phyloP scores from a whole-genome alignment of 2,888 invertebrate genomes.

The Drepana falcataria region DNA sequence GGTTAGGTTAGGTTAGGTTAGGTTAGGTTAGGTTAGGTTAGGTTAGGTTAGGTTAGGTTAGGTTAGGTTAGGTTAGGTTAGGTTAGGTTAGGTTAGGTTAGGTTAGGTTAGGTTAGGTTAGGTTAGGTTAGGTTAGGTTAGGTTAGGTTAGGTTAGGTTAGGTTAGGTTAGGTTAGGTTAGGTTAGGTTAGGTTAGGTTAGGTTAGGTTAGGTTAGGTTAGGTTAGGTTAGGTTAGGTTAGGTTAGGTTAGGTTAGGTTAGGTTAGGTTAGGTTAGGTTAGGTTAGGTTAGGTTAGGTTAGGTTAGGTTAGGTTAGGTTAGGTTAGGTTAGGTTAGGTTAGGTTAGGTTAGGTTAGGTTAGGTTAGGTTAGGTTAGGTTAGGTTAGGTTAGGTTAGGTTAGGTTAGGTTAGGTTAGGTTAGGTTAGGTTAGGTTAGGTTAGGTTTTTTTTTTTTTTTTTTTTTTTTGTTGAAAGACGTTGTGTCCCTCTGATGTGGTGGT shows the following conservation, averaged over 20 bases:
- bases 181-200: constrained; percentile 9
- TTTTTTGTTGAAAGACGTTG: too few relatives aligned
- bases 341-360: constrained; percentile 13
- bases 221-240: constrained; percentile 11
- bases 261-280: constrained; percentile 17
- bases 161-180: constrained; percentile 14
- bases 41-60: constrained; percentile 10
- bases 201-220: constrained; percentile 12
- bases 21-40: constrained; percentile 10
- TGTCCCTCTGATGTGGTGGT: too few relatives aligned
- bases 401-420: constrained; percentile 13
- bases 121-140: constrained; percentile 15
- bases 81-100: constrained; percentile 10
- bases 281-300: constrained; percentile 17
- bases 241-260: constrained; percentile 15
- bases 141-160: constrained; percentile 14
- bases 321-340: constrained; percentile 8
- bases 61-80: constrained; percentile 10
- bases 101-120: constrained; percentile 13
- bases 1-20: constrained; percentile 11
- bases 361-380: constrained; percentile 10
- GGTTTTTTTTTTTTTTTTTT: too few relatives aligned
- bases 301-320: constrained; percentile 9
- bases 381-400: constrained; percentile 13
- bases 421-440: constrained; percentile 17